Conservation (phyloP, 2,797 vertebrate genomes). For the Anguilla obscura region DNA sequence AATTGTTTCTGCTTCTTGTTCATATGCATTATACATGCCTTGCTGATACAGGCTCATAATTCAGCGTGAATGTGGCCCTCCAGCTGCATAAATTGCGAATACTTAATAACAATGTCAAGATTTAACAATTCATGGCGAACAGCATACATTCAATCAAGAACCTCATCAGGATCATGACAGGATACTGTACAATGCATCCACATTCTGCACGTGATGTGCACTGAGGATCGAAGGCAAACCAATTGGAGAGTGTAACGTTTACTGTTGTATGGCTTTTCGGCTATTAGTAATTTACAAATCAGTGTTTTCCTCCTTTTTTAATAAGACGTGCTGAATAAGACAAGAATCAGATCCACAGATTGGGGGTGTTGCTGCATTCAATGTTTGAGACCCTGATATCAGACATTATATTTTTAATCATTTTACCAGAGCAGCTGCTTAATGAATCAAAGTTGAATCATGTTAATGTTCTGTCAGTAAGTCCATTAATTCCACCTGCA, state of each 20-base stretch:
- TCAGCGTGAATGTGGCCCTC: neutral
- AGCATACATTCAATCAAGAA: neutral
- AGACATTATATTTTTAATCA: neutral
- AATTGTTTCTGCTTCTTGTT: neutral
- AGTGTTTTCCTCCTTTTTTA: neutral
- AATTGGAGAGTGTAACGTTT: neutral
- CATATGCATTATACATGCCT: neutral
- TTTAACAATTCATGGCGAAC: neutral
- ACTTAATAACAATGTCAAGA: neutral
- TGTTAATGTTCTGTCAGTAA: neutral
- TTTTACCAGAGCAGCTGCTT: neutral
- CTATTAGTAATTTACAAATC: neutral
- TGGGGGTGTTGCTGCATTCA: neutral
- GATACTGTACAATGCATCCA: neutral
- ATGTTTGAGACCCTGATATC: neutral
- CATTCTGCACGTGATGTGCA: neutral
- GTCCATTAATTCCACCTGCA: neutral
- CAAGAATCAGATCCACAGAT: neutral
- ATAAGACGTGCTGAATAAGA: neutral
- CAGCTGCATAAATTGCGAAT: neutral
- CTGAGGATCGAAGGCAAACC: neutral
- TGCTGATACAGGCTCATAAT: neutral
- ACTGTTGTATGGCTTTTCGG: neutral
- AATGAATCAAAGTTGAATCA: neutral
- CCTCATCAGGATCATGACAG: neutral